Conservation (phyloP, 2,797 vertebrate genomes). For the Falco columbarius region DNA sequence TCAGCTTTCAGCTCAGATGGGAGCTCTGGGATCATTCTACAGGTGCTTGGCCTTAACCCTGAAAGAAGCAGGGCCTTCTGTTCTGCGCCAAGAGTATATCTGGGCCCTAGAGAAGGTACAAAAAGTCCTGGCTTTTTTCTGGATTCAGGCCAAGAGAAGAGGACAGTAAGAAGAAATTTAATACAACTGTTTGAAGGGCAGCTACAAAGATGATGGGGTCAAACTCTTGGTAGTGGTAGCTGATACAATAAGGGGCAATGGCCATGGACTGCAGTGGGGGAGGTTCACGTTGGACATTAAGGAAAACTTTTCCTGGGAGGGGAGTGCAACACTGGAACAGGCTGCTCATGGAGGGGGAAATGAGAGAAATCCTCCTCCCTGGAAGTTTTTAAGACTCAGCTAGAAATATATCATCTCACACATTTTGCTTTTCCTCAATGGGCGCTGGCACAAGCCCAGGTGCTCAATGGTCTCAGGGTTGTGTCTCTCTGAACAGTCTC, state of each 20-base stretch:
- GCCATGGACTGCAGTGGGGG: background rate
- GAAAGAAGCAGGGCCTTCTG: background rate
- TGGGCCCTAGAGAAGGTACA: background rate
- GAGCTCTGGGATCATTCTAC: background rate
- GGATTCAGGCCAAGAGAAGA: background rate
- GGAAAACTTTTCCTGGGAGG: background rate
- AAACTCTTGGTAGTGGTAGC: background rate
- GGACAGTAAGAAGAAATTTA: background rate
- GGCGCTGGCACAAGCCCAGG: background rate
- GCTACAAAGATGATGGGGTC: background rate
- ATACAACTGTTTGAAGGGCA: background rate
- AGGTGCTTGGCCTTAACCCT: constrained; percentile 47
- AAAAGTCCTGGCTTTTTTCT: background rate
- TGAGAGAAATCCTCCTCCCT: background rate
- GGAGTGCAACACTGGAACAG: background rate
- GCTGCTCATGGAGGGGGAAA: background rate
- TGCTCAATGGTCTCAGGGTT: background rate
- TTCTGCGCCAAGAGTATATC: background rate
- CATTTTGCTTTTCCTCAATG: background rate
- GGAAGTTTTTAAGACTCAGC: background rate
- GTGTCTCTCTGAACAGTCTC: background rate
- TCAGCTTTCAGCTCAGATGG: background rate
- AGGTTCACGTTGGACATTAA: background rate
- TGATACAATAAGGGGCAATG: background rate
- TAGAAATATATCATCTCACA: background rate